Conservation (phyloP, 2,888 invertebrate species). For the Drosophila mettleri region DNA sequence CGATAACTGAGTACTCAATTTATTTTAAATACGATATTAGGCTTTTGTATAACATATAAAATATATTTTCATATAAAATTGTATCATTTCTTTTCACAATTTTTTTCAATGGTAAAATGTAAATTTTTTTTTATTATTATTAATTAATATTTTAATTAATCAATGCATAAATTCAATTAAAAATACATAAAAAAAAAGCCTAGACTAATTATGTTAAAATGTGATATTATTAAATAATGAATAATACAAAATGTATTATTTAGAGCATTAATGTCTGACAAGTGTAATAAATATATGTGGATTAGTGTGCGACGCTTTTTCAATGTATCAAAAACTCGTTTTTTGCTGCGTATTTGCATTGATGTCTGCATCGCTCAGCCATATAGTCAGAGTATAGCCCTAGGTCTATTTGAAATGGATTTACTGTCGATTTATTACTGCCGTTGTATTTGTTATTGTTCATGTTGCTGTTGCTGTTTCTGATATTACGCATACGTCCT, state of each 20-base stretch:
- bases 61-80: not conserved
- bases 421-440: constrained; percentile 61
- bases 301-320: constrained; percentile 1
- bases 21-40: not conserved
- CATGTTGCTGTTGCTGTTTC: constrained; percentile 21
- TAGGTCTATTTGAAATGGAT: constrained; percentile 35
- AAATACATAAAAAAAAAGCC: not conserved
- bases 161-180: not conserved
- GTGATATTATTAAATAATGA: constrained; percentile 2
- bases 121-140: not conserved
- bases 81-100: not conserved
- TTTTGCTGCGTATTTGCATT: constrained; percentile 10
- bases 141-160: not conserved
- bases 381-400: constrained; percentile 12
- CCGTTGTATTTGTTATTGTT: constrained; percentile 30
- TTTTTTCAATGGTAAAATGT: not conserved
- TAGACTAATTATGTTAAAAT: constrained; percentile 9
- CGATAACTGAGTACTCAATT: not conserved
- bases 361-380: constrained; percentile 26
- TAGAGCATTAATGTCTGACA: not conserved
- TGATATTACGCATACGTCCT: constrained; percentile 49
- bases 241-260: constrained; percentile 1
- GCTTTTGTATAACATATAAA: no score
- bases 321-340: constrained; percentile 10
- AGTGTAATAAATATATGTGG: not conserved